These are phyloP conservation scores for Branchellion lobata DNA, from an alignment of 2,888 invertebrate genomes.

Conservation along the genomic window DNA sequence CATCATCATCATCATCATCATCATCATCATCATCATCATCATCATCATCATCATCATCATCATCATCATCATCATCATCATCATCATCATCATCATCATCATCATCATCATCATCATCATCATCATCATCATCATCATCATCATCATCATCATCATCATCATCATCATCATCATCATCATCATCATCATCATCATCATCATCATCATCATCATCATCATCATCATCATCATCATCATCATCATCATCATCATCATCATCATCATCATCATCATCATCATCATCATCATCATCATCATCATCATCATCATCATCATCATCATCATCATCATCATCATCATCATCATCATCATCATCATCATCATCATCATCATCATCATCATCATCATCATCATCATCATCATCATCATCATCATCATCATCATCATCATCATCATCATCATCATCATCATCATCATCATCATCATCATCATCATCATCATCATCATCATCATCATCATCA, in stretches of 20 bases:
- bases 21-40: background rate
- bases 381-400: constrained; percentile 19
- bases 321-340: background rate
- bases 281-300: constrained; percentile 13
- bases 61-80: background rate
- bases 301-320: background rate
- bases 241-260: constrained; percentile 32
- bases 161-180: background rate
- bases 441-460: constrained; percentile 42
- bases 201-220: background rate
- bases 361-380: background rate
- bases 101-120: constrained; percentile 19
- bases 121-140: background rate
- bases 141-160: constrained; percentile 19
- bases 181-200: constrained; percentile 9
- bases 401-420: background rate
- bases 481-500: constrained; percentile 34
- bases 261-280: background rate
- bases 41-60: constrained; percentile 13
- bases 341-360: constrained; percentile 19
- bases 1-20: constrained; percentile 32
- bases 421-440: background rate
- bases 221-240: background rate
- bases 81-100: background rate
- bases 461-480: constrained; percentile 30